phyloP scores from a whole-genome alignment of 2,888 invertebrate species.

The Torymus auratus region DNA sequence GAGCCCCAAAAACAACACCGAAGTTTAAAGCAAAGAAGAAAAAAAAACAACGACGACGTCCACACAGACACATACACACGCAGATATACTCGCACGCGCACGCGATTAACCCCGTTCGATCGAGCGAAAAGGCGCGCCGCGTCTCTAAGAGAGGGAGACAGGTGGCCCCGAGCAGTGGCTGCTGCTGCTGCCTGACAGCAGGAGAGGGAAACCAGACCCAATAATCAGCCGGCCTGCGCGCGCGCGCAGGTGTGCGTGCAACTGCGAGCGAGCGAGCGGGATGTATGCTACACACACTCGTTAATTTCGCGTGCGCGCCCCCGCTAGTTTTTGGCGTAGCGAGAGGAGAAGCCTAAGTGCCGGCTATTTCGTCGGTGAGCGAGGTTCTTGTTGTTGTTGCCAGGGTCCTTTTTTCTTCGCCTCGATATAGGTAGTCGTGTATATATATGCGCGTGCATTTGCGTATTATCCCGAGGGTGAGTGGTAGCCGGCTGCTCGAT shows the following conservation, averaged over 20 bases:
- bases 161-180: conserved; percentile 32
- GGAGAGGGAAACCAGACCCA: conserved; percentile 50
- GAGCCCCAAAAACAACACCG: neutral
- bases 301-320: conserved; percentile 17
- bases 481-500: neutral
- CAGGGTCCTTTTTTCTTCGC: too few species aligned
- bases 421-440: too few species aligned
- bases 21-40: neutral
- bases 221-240: conserved; percentile 54
- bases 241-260: neutral
- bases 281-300: neutral
- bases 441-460: too few species aligned
- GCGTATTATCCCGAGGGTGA: too few species aligned
- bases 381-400: conserved; percentile 10
- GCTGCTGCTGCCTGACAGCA: conserved; percentile 5
- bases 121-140: conserved; percentile 12
- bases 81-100: too few species aligned
- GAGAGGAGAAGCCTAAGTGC: too few species aligned
- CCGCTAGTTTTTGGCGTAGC: neutral
- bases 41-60: conserved; percentile 7
- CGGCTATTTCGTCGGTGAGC: too few species aligned
- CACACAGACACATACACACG: too few species aligned
- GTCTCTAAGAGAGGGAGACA: conserved; percentile 33
- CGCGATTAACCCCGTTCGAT: conserved; percentile 56
- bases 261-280: neutral